Percentiles rank a stretch among this genome's conserved stretches.
Conservation (phyloP, 2,113 vertebrate species). For the Philantomba maxwellii region DNA sequence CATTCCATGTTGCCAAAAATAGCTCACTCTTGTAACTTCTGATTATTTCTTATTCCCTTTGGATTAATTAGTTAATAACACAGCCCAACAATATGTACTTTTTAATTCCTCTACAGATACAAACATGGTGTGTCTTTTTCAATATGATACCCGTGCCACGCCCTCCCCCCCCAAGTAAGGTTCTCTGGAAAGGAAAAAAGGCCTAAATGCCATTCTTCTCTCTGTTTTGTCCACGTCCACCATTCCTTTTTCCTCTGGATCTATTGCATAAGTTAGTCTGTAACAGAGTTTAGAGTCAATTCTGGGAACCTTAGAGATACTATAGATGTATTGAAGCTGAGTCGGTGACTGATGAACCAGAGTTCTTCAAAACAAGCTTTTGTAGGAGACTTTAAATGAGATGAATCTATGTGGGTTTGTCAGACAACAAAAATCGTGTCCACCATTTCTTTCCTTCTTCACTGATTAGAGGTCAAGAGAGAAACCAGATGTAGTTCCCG, state of each 20-base stretch:
- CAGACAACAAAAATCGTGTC: background rate
- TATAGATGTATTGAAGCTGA: background rate
- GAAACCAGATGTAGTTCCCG: background rate
- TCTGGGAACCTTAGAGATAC: background rate
- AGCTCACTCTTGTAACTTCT: background rate
- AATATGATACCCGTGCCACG: background rate
- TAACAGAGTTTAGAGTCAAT: background rate
- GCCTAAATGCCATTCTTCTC: background rate
- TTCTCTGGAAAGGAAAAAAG: background rate
- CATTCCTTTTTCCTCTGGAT: background rate
- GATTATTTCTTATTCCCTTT: slow-evolving; percentile 37
- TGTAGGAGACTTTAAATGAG: background rate
- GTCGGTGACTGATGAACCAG: background rate
- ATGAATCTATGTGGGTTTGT: background rate
- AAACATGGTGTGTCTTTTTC: background rate
- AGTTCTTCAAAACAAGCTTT: background rate
- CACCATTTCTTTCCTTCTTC: background rate
- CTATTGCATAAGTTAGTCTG: background rate
- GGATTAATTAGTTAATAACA: slow-evolving; percentile 71
- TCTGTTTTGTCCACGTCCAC: background rate
- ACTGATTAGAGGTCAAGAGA: background rate
- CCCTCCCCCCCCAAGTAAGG: background rate
- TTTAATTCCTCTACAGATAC: background rate
- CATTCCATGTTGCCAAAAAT: slow-evolving; percentile 58
- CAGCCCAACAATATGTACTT: slow-evolving; percentile 63